Base-by-base conservation (phyloP, 1,140 invertebrate species). In the Reticulitermes speratus region DNA sequence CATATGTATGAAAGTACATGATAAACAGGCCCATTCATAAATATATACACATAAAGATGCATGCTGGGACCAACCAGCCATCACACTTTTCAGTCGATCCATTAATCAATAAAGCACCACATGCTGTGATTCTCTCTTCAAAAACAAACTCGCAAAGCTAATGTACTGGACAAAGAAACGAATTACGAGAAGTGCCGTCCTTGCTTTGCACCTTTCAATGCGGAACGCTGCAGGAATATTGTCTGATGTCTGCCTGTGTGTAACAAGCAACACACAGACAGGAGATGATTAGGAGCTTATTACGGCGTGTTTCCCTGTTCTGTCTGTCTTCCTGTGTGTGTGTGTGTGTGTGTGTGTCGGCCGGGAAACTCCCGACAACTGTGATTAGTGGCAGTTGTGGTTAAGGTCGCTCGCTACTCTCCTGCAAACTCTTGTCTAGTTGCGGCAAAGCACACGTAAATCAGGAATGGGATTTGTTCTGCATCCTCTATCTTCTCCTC, bases 241-340 rank as follows among this genome's bases (percentile, higher is more conserved):
- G 1, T 75, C 25, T 75, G 65, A 30, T 75, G 65, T 30, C 65
- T 23, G 59, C 16, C 19, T 75, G 16, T 30, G 65, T n/a, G 65
- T 16, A 75, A n/a, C 65, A 75, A 75, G n/a, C 65, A 75, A 75
- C 65, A 16, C 65, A 75, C 3, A 30, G 65, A 75, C 25, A 75
- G n/a, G 65, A 75, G 65, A 75, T 75, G 65, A 75, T 75, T 75
- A 75, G 65, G 65, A 14, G 65, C n/a, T 75, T n/a, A 30, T 75
- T 75, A 75, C 2, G 25, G 65, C 7, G 65, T 30, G 65, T 75
- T 75, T 19, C n/a, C n/a, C 59, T 30, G 38, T 38, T 38, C 38
- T 38, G 38, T 38, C 38, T 38, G 38, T 38, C 38, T 38, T 38
- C 38, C 38, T 38, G 38, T 38, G 38, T 38, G 38, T 38, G 38